phyloP scores from a whole-genome alignment of 1,140 invertebrate species.

The Scylla paramamosain region DNA sequence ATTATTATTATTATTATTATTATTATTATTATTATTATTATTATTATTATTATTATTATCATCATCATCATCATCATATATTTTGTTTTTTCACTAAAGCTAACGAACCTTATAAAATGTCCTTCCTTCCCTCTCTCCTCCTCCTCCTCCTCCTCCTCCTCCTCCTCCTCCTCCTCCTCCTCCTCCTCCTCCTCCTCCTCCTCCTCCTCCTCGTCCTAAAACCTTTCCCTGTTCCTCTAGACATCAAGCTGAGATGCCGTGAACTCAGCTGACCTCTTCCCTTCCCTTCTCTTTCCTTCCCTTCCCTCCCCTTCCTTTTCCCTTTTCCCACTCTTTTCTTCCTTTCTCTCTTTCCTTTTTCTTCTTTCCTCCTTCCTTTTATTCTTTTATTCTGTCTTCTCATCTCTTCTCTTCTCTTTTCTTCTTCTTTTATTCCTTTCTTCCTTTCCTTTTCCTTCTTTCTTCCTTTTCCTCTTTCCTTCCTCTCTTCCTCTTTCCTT shows the following conservation, averaged over 20 bases:
- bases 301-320: neutral
- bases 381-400: neutral
- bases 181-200: too few relatives aligned
- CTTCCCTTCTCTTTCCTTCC: neutral
- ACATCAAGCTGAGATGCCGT: too few relatives aligned
- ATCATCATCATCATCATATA: neutral
- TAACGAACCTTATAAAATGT: too few relatives aligned
- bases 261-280: neutral
- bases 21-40: slow-evolving; percentile 26
- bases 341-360: neutral
- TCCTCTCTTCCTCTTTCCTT: neutral
- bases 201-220: too few relatives aligned
- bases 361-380: neutral
- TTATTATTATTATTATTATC: slow-evolving; percentile 26
- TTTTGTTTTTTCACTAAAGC: too few relatives aligned
- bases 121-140: neutral
- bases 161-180: neutral
- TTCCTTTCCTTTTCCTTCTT: neutral
- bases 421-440: neutral
- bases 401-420: neutral
- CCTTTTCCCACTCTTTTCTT: neutral
- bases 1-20: slow-evolving; percentile 26
- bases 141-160: neutral
- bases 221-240: neutral
- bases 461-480: neutral